Base-by-base conservation (phyloP, 2,888 invertebrate genomes). In the Perizoma affinitatum region DNA sequence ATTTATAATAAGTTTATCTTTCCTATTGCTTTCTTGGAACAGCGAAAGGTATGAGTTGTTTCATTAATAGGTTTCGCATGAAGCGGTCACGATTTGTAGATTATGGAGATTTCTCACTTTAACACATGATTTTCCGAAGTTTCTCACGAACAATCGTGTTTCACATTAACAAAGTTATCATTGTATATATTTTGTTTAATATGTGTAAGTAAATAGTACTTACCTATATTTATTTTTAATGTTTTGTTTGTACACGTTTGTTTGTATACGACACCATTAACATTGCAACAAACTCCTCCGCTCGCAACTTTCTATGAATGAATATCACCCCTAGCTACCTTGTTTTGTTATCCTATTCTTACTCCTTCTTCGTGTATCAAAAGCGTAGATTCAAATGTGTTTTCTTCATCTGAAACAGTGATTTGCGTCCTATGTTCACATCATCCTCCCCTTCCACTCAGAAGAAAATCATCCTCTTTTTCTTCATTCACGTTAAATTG, bases 21-120 rank as follows among this genome's bases (percentile, higher is more conserved):
- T 57, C 61, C 63, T 63, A 57, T 69, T 68, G 76, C 76, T 67
- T 67, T 65, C 72, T 65, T 46, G 75, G 74, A 71, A 68, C 69
- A 78, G 76, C 62, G 76, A 78, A 72, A 76, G 76, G 76, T 78
- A 76, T 61, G 74, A 69, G 63, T 66, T 67, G 58, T 66, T 66
- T 63, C 46, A 54, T 36, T 38, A 11, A 22, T 54, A 54, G 59
- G 9, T 10, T 56, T 47, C 36, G n/a, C 11, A 11, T 11, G 38
- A 40, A 46, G 9, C 44, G 33, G 51, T 52, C 55, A 58, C 58
- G 48, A 41, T 36, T 47, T 56, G 38, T 54, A 48, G 54, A 54
- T 58, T 59, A 53, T 41, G 8, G 22, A 8, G 8, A 38, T 52
- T 52, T 49, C 48, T 44, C 60, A 51, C 54, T 40, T 55, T 22